Evolutionary conservation across 2,113 vertebrate genomes (phyloP), one percentile per base, ranked within the genome.

Genomic region (Limnothrissa miodon): DNA sequence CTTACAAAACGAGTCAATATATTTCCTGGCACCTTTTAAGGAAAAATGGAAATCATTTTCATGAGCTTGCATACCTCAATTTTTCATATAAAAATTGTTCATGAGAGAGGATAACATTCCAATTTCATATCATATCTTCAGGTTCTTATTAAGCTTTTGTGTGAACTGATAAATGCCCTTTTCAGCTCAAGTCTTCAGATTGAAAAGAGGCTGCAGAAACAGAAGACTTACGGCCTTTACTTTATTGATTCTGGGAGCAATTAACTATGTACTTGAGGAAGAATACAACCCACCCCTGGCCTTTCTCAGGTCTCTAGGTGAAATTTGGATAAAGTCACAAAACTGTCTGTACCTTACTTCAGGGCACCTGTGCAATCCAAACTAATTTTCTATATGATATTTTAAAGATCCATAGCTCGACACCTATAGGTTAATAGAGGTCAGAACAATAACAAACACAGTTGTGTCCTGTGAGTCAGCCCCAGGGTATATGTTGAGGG

Each of bases 211-310:
- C 5, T 74, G 66, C 17, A 15, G 46, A 48, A 74, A 74, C 33
- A 33, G 33, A 33, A 74, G 66, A 36, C 66, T 74, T 29, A 74
- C 25, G 66, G 66, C 66, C 66, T 74, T 74, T 36, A 39, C 66
- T 5, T 29, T 74, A 74, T 74, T 74, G 66, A 74, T 74, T 74
- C 36, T 74, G 11, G 66, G 66, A 74, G 36, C 66, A 74, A 74
- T 74, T 74, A 74, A 74, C 66, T 74, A 74, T 74, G 66, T 74
- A 74, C 66, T 74, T 74, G 66, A 36, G 29, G 29, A 74, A 74
- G 66, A 74, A 74, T 39, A 74, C 66, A 74, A 36, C 66, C 33
- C 11, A 36, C 66, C 13, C 29, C 66, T 74, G 66, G 66, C 66
- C 66, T 74, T 74, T 74, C 10, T 74, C 10, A 11, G 36, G 29